A percentile compares a stretch with the other conserved stretches of the same genome.
Conservation (phyloP, 2,113 vertebrate genomes). For the Elephantulus edwardii region DNA sequence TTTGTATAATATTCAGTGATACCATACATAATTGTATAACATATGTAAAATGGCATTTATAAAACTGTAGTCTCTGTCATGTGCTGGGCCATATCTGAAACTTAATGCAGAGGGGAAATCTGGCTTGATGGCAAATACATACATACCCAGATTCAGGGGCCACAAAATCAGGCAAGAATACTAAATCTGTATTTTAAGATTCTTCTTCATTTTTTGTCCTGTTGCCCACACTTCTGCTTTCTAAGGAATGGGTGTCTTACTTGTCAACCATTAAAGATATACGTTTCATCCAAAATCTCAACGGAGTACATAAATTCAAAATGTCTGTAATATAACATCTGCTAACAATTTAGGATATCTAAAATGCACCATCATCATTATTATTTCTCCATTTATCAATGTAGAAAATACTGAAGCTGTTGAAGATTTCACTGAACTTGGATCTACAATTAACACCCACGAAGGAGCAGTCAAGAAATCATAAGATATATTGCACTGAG, state of each 20-base stretch:
- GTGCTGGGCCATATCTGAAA: not conserved
- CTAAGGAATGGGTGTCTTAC: not conserved
- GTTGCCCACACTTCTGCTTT: not conserved
- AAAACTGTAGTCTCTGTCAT: not conserved
- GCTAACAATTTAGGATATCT: constrained; percentile 14
- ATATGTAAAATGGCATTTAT: constrained; percentile 5
- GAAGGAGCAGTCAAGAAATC: not conserved
- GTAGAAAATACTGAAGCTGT: not conserved
- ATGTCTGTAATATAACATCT: not conserved
- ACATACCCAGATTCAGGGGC: not conserved
- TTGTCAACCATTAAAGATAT: not conserved
- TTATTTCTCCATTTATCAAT: too few relatives aligned
- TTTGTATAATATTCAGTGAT: not conserved
- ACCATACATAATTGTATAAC: not conserved
- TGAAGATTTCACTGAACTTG: not conserved
- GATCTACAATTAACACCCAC: not conserved
- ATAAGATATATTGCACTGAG: not conserved
- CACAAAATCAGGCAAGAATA: not conserved
- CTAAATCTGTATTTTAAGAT: not conserved
- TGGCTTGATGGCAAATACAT: not conserved
- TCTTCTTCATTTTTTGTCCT: not conserved
- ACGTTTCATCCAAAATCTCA: constrained; percentile 31
- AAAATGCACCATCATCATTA: not conserved
- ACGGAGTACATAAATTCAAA: not conserved
- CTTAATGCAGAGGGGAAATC: not conserved